Base-by-base conservation (phyloP, 2,888 invertebrate species). In the Cetonia aurata region DNA sequence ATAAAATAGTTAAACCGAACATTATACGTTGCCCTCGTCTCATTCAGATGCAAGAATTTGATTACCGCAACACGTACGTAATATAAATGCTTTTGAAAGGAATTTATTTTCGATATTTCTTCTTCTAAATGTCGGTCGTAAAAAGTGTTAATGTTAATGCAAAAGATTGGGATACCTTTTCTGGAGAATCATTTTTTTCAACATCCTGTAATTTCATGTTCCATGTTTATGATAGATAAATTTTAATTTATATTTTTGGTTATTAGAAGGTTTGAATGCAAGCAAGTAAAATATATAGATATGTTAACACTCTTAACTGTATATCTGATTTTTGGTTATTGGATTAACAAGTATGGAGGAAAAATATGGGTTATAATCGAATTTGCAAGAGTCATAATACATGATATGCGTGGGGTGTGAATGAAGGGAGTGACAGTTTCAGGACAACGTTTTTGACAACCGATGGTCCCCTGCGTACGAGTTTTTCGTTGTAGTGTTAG, bases 361-460 rank as follows among this genome's bases (percentile, higher is more conserved):
- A 57, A 65, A 65, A 65, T 37, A 65, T 65, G 48, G 19, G 50
- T n/a, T 33, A 50, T 65, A 65, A 65, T 65, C 17, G 50, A 65
- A 65, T 65, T 65, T 65, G 50, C 37, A 52, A 37, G 62, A 37
- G 62, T 37, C 19, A 52, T 37, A 37, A 37, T 65, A 65, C 62
- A 52, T 41, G 62, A 48, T 50, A 53, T 52, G 52, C 62, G 53
- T 69, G 52, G 69, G 69, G 69, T 52, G 69, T 44, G 42, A 62
- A 69, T 55, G 53, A 53, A 60, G 69, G 69, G 69, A 60, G 69
- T 69, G 69, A 69, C 69, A 69, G 53, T 60, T 69, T 69, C 69
- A 69, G 69, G 50, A 53, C 69, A 69, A 60, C 52, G 69, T 69
- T 69, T 69, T 69, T 69, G 69, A 69, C 69, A 55, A 42, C 53